These are phyloP conservation scores for Unio pictorum DNA, from an alignment of 2,888 invertebrate species.

Conservation along the genomic window DNA sequence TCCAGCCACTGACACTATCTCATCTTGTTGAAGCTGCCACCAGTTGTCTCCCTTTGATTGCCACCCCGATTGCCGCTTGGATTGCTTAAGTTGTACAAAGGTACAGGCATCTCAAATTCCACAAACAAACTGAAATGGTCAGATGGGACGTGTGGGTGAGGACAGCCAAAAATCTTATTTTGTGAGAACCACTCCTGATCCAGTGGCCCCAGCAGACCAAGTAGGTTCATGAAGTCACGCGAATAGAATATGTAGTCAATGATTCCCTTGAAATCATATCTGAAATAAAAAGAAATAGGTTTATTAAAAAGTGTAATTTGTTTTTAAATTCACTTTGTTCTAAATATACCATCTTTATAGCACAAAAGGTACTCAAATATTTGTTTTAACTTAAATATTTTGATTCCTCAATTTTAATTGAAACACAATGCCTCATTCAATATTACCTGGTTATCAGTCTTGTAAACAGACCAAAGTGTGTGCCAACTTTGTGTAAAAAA, in stretches of 20 bases:
- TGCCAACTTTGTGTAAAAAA: too few species aligned
- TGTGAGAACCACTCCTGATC: slow-evolving; percentile 85
- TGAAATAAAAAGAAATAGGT: slow-evolving; percentile 73
- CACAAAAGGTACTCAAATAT: not conserved
- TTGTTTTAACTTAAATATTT: not conserved
- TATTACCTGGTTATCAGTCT: too few species aligned
- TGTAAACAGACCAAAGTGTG: too few species aligned
- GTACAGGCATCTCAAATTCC: slow-evolving; percentile 67
- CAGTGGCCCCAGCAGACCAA: slow-evolving; percentile 94
- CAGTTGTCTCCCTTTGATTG: too few species aligned
- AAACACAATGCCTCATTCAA: too few species aligned
- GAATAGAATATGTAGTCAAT: slow-evolving; percentile 99
- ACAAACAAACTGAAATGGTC: slow-evolving; percentile 71
- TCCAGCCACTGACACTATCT: too few species aligned
- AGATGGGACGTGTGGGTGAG: slow-evolving; percentile 97
- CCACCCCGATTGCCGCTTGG: too few species aligned
- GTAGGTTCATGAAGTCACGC: slow-evolving; percentile 93
- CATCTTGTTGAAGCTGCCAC: too few species aligned
- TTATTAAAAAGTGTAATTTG: too few species aligned
- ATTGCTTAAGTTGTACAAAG: slow-evolving; percentile 2
- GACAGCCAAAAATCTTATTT: slow-evolving; percentile 97
- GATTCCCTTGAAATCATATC: slow-evolving; percentile 99
- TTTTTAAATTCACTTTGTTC: too few species aligned
- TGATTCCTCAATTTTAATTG: not conserved
- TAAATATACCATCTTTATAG: too few species aligned